These are phyloP conservation scores for Saguinus imperator DNA, from an alignment of 2,113 vertebrate genomes.

Conservation along the genomic window DNA sequence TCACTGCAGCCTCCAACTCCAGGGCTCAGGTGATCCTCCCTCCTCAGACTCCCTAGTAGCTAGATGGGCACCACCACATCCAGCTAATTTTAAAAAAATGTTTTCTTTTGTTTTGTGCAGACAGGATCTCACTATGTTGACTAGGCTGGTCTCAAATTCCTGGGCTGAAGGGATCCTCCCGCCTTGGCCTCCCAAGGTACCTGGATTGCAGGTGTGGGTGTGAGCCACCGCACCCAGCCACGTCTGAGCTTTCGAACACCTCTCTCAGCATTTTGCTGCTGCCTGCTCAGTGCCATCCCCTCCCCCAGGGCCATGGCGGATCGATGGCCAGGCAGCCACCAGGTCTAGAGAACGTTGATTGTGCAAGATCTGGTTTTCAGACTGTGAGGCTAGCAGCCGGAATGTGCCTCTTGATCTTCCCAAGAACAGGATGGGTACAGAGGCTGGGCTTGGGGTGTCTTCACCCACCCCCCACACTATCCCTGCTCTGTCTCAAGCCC, in stretches of 20 bases:
- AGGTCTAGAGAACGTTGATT: not conserved
- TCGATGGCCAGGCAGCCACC: not conserved
- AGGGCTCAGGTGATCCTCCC: too few relatives aligned
- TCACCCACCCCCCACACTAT: accelerated
- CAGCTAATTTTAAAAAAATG: too few relatives aligned
- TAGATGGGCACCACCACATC: too few relatives aligned
- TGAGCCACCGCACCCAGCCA: too few relatives aligned
- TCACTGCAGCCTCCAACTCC: too few relatives aligned
- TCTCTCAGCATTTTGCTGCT: not conserved
- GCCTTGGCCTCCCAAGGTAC: too few relatives aligned
- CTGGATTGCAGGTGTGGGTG: too few relatives aligned
- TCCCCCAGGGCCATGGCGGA: not conserved
- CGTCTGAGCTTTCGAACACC: not conserved
- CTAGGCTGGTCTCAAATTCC: too few relatives aligned
- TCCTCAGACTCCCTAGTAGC: too few relatives aligned
- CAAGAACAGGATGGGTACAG: not conserved
- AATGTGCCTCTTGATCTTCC: not conserved
- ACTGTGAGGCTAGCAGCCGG: not conserved
- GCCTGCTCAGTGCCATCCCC: not conserved
- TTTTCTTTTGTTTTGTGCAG: too few relatives aligned
- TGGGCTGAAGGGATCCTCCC: too few relatives aligned
- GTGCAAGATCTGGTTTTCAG: conserved; percentile 6
- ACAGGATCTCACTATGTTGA: too few relatives aligned
- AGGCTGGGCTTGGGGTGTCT: not conserved
- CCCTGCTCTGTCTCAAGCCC: not conserved